Evolutionary conservation across 2,113 vertebrate genomes (phyloP), one percentile per base, ranked within the genome.

Genomic region (Machaerirhynchus nigripectus): DNA sequence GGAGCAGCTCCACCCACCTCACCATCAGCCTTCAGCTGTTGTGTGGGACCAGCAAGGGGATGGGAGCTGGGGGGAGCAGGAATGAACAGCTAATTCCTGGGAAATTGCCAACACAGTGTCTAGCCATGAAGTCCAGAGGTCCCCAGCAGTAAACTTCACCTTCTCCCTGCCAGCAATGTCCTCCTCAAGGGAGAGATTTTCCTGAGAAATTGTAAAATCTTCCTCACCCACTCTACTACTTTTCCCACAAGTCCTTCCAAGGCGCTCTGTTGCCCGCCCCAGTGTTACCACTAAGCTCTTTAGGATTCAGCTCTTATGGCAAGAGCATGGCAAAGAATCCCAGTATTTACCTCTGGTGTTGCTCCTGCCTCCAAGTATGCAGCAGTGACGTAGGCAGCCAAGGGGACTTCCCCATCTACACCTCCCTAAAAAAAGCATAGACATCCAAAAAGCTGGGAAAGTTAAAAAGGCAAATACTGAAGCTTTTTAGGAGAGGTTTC

Each of bases 281-380:
- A 69, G 31, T 28, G 24, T 37, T 20, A 56, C 37, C 42, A 37
- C 46, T 81, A 49, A 90, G 42, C 7, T 47, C 23, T 47, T 73
- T 19, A 63, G 39, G 40, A 77, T 57, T 64, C 64, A 67, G 39
- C 44, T 40, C 28, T 69, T 60, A 71, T n/a, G 19, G 39, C n/a
- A 85, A 69, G 22, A 86, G 4, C 39, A 71, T 11, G 33, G 12
- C 27, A 55, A 81, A 93, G 67, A 65, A 50, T 44, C 31, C 30
- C 13, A 50, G 2, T 63, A 95, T 97, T 98, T 95, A 98, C 98
- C 68, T 94, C 87, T 40, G 79, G n/a, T 56, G 93, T 85, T 13
- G 37, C 44, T 15, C 98, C 97, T 83, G 98, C 97, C 92, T 99
- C 99, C 95, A 99, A 94, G 93, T 99, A 93, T 1, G 98, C 99